A percentile compares a stretch with the other conserved stretches of the same genome.
Conservation (phyloP, 92 coral and sea anemone species). For the Bergia puertoricense region DNA sequence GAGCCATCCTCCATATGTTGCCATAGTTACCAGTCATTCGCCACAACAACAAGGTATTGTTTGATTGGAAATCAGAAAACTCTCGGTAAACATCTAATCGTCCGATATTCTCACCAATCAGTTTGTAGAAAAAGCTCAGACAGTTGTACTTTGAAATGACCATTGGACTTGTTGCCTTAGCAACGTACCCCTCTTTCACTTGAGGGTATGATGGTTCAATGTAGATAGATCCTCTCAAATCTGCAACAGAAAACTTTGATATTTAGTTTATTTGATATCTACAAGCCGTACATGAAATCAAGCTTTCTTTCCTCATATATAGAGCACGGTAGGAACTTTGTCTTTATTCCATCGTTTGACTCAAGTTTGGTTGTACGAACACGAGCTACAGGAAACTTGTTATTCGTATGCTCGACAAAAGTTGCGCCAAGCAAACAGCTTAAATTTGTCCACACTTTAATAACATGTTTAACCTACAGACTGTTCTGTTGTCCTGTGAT, state of each 20-base stretch:
- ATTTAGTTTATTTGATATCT: no score
- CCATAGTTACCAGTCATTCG: conserved; percentile 13
- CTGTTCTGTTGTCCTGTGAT: no score
- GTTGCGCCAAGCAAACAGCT: no score
- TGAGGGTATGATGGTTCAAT: neutral
- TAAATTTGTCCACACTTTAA: no score
- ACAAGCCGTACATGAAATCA: neutral
- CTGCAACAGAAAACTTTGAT: neutral
- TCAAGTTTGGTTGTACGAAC: no score
- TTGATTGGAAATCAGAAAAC: neutral
- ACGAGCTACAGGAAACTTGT: no score
- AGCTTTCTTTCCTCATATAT: neutral
- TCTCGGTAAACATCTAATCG: neutral
- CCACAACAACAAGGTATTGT: neutral
- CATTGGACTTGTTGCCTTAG: neutral
- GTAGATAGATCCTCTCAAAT: neutral
- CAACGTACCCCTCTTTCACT: neutral
- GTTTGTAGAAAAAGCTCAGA: neutral
- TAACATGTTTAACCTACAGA: no score
- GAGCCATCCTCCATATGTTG: neutral
- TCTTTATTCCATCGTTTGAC: no score
- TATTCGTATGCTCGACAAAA: no score
- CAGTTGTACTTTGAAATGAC: neutral
- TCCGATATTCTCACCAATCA: conserved; percentile 1
- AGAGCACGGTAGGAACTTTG: neutral